Base-by-base conservation (phyloP, 2,797 vertebrate genomes). In the Neosalanx taihuensis region DNA sequence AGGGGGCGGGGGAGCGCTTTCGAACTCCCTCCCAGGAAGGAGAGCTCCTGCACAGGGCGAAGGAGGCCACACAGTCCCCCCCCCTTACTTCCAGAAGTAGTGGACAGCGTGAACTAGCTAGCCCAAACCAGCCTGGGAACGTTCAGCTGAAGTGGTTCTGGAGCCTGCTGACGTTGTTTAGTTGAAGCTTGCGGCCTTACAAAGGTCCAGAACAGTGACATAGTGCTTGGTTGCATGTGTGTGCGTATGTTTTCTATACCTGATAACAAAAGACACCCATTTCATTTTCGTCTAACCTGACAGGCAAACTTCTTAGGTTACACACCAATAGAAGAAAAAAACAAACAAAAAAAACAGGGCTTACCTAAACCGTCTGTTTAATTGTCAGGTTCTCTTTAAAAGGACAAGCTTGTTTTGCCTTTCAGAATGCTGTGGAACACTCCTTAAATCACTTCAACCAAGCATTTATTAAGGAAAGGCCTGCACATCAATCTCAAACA, bases 391-490 rank as follows among this genome's bases (percentile, higher is more conserved):
- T 12, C 58, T 10, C 70, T 58, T 51, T 56, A 58, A 59, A 58
- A 59, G 35, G 23, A 64, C 29, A 66, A 18, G 61, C 46, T 23
- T 71, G 61, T 65, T 72, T 62, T 59, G 35, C 41, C 41, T 51
- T 67, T 41, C 1, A 58, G 51, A 61, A 56, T 20, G 56, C 73
- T 63, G 41, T 53, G 64, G 69, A 68, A 72, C 35, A 61, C 57
- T 70, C 57, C 66, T 75, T 81, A 76, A 81, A 79, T 76, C 74
- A 75, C 71, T 82, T 77, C 72, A 74, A 75, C 72, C 70, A 69
- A 46, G 61, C 67, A 75, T 77, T 73, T 73, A 75, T 75, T 74
- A 77, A 49, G 64, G 35, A 72, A 73, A 72, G 57, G 60, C 35
- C 60, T 75, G 57, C 67, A 76, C 67, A 76, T 76, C 76, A 70